These are phyloP conservation scores for Apaloderma vittatum DNA, from an alignment of 2,113 vertebrate genomes.

Conservation along the genomic window DNA sequence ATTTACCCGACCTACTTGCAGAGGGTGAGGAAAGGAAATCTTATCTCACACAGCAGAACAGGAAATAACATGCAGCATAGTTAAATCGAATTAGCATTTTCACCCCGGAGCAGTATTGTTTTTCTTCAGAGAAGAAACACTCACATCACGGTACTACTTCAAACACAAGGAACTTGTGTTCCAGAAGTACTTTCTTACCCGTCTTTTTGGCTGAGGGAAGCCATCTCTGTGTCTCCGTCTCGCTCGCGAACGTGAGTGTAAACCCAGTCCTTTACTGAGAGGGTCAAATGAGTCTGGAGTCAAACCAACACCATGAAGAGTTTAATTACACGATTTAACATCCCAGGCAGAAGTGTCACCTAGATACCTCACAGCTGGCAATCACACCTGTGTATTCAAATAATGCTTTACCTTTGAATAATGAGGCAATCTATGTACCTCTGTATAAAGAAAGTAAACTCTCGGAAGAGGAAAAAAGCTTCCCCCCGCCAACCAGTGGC, in stretches of 20 bases:
- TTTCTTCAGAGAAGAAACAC: background rate
- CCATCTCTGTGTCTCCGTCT: slow-evolving; percentile 87
- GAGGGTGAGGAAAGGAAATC: background rate
- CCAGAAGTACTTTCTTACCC: slow-evolving; percentile 80
- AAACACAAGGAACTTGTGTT: background rate
- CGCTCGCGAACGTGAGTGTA: slow-evolving; percentile 78
- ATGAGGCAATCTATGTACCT: background rate
- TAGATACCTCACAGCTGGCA: background rate
- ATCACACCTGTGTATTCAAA: background rate
- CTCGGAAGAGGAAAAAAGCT: background rate
- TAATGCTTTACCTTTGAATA: background rate
- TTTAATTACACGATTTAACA: slow-evolving; percentile 32
- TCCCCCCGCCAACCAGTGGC: background rate
- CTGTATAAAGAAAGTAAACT: background rate
- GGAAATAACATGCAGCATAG: background rate
- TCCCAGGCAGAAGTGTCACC: background rate
- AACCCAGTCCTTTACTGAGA: slow-evolving; percentile 81
- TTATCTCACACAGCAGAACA: background rate
- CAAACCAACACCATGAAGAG: slow-evolving; percentile 64
- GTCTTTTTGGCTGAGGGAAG: slow-evolving; percentile 85
- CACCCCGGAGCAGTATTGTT: background rate
- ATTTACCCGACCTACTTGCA: background rate
- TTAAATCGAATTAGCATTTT: background rate
- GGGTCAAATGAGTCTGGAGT: slow-evolving; percentile 85
- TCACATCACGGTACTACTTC: background rate